Evolutionary conservation across 2,888 invertebrate genomes (phyloP).

Genomic region (Lasioglossum marginatum): DNA sequence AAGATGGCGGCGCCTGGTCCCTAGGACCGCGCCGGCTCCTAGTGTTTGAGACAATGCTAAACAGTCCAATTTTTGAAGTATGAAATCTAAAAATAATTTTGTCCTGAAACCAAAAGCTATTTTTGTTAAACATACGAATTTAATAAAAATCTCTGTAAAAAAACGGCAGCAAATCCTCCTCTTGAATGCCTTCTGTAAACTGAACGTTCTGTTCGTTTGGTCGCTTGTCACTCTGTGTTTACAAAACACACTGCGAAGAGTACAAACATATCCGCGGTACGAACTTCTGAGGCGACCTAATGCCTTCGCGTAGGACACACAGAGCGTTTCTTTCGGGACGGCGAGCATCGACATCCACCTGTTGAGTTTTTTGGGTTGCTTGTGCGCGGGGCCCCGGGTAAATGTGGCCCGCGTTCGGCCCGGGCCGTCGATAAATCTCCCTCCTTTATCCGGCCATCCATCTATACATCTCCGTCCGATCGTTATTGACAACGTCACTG

Average conservation of each 20-base stretch:
- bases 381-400: background rate
- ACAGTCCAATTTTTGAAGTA: background rate
- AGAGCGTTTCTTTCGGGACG: background rate
- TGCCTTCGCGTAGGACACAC: background rate
- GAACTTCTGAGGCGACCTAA: too few species aligned
- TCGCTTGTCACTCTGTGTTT: too few species aligned
- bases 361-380: background rate
- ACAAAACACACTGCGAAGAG: too few species aligned
- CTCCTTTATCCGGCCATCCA: slow-evolving; percentile 63
- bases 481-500: slow-evolving; percentile 71
- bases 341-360: background rate
- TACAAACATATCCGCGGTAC: too few species aligned
- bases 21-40: too few species aligned
- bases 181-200: too few species aligned
- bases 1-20: background rate
- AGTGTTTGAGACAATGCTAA: too few species aligned
- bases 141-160: too few species aligned
- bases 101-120: background rate
- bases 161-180: too few species aligned
- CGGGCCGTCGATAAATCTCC: slow-evolving; percentile 66
- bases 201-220: too few species aligned
- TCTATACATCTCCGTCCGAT: slow-evolving; percentile 65
- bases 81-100: background rate
- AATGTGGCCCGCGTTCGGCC: slow-evolving; percentile 25
- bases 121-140: background rate